These are phyloP conservation scores for Galemys pyrenaicus DNA, from an alignment of 2,113 vertebrate species.

Conservation along the genomic window DNA sequence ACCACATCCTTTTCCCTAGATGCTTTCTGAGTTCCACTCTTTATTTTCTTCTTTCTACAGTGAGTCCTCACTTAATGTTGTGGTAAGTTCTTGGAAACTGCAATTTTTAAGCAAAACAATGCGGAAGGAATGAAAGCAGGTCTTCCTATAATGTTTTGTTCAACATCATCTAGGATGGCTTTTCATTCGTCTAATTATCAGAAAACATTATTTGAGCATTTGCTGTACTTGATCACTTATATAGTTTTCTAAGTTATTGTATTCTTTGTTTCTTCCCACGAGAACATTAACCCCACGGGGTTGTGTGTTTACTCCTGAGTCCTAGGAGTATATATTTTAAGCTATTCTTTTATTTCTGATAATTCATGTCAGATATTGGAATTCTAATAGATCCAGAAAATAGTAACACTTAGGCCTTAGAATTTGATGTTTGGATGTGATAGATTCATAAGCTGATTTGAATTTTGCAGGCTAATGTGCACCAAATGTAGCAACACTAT, in stretches of 20 bases:
- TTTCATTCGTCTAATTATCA: not conserved
- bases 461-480: not conserved
- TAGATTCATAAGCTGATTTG: not conserved
- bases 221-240: too few species aligned
- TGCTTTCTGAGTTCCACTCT: not conserved
- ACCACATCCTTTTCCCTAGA: not conserved
- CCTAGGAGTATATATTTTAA: not conserved
- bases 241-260: not conserved
- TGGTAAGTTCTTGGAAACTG: not conserved
- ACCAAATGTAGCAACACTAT: not conserved
- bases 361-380: not conserved
- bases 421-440: not conserved
- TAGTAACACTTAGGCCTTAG: not conserved
- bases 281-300: not conserved
- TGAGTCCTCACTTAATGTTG: not conserved
- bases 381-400: slow-evolving; percentile 25
- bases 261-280: not conserved
- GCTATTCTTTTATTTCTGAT: not conserved
- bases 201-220: not conserved
- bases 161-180: not conserved
- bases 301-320: not conserved
- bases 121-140: not conserved
- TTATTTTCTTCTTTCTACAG: not conserved
- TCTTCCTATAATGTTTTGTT: not conserved
- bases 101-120: not conserved